These are phyloP conservation scores for Lathamus discolor DNA, from an alignment of 2,113 vertebrate species.

Conservation along the genomic window DNA sequence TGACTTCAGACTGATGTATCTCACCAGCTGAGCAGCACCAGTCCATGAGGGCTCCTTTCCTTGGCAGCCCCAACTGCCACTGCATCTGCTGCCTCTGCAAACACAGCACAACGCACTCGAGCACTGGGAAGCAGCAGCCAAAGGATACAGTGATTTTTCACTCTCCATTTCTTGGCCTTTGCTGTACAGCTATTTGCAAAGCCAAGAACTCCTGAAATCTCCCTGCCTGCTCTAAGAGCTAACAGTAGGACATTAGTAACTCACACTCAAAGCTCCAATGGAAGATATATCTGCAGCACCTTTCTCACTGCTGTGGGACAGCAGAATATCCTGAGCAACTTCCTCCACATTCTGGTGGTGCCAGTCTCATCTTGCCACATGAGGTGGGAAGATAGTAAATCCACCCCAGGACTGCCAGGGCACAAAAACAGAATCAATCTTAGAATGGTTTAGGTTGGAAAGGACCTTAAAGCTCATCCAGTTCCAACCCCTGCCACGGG, in stretches of 20 bases:
- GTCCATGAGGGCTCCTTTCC: background rate
- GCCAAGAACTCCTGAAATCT: background rate
- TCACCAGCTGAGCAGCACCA: background rate
- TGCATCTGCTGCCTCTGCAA: background rate
- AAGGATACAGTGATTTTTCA: background rate
- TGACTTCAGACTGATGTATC: background rate
- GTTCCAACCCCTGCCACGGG: fast-evolving
- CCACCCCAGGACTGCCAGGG: background rate
- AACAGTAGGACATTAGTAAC: background rate
- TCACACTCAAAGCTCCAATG: background rate
- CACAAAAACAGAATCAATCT: background rate
- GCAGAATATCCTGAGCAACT: background rate
- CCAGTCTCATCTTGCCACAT: background rate
- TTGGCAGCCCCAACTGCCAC: background rate
- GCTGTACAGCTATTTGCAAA: background rate
- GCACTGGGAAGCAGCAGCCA: background rate
- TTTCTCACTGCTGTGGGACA: background rate
- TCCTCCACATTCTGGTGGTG: background rate
- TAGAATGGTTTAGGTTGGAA: too few species aligned
- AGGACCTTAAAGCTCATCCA: too few species aligned
- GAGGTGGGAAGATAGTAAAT: background rate
- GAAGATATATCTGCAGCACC: background rate
- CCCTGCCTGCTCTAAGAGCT: background rate
- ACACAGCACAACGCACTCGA: fast-evolving
- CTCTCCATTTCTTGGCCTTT: background rate